Conservation (phyloP, 2,113 vertebrate genomes). For the Periophthalmodon schlosseri region DNA sequence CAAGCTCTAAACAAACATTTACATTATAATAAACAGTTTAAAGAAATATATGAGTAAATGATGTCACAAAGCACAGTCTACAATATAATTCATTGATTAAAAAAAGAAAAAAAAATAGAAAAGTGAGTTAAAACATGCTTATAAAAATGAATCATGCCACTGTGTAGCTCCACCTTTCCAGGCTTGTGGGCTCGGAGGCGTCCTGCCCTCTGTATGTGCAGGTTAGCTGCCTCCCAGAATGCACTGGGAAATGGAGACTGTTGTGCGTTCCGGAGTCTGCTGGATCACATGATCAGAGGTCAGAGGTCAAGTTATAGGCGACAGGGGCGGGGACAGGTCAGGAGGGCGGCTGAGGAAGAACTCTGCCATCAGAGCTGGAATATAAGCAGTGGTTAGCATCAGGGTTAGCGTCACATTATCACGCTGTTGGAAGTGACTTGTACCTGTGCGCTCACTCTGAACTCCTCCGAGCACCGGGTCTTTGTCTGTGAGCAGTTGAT, state of each 20-base stretch:
- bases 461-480: conserved; percentile 73
- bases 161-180: conserved; percentile 7
- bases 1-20: too few relatives aligned
- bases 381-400: not conserved
- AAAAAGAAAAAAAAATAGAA: conserved; percentile 21
- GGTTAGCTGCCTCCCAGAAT: not conserved
- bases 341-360: conserved; percentile 51
- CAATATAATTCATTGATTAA: not conserved
- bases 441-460: conserved; percentile 69
- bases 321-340: conserved; percentile 49
- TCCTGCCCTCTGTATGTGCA: not conserved
- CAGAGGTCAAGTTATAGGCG: conserved; percentile 57
- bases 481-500: conserved; percentile 74
- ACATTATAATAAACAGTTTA: too few relatives aligned
- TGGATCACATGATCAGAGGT: not conserved
- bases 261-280: not conserved
- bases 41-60: too few relatives aligned
- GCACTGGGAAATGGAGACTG: not conserved
- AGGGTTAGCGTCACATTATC: not conserved
- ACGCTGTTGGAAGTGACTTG: not conserved
- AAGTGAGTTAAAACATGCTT: conserved; percentile 50
- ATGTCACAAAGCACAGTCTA: not conserved
- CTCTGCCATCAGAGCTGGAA: conserved; percentile 71
- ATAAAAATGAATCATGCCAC: conserved; percentile 42
- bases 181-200: not conserved